Base-by-base conservation (phyloP, 35 echinoderm and acorn worm genomes). In the Amphiura filiformis region DNA sequence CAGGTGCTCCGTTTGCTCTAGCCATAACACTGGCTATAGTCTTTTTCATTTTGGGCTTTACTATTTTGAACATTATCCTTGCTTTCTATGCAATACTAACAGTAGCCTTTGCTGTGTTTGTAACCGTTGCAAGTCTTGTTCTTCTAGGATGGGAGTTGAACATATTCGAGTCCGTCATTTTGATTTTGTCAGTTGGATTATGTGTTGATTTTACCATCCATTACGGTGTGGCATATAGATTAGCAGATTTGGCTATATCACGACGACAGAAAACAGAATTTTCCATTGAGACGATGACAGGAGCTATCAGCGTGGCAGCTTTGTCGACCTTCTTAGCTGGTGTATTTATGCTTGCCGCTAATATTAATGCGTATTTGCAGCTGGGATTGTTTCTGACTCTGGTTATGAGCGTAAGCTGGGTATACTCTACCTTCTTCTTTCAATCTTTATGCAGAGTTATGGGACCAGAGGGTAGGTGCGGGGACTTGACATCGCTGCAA, bases 141-240 rank as follows among this genome's bases (percentile, higher is more conserved):
- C 87, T 97, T 1, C 84, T 97, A 15, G 95, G 92, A n/a, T 97
- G 95, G 95, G 92, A 97, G 37, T 76, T 97, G 35, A 97, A 97
- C 44, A 93, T 97, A 34, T 76, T 94, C 38, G 95, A 97, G 39
- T 94, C 95, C 0, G 84, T 89, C 13, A 93, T 93, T 0, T 82
- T 97, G 30, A 92, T 88, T 36, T 77, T 97, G 33, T 80, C 92
- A 34, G 92, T 97, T 39, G 95, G 95, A 36, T 77, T 97, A 13
- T 97, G 92, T 3, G 92, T 97, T 0, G 95, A 97, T 82, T 97
- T 97, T 70, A 97, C 95, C 18, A 89, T 97, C 35, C 95, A 97
- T 47, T 94, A 92, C 31, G 92, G 95, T 0, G 92, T 97, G 32
- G 95, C 95, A 9, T 97, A 89, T 38, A 80, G 77, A 38, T 38